A percentile compares a stretch with the other conserved stretches of the same genome.
Evolutionary conservation across 92 coral and sea anemone genomes (phyloP).

Genomic region (Zoanthus gigantus): DNA sequence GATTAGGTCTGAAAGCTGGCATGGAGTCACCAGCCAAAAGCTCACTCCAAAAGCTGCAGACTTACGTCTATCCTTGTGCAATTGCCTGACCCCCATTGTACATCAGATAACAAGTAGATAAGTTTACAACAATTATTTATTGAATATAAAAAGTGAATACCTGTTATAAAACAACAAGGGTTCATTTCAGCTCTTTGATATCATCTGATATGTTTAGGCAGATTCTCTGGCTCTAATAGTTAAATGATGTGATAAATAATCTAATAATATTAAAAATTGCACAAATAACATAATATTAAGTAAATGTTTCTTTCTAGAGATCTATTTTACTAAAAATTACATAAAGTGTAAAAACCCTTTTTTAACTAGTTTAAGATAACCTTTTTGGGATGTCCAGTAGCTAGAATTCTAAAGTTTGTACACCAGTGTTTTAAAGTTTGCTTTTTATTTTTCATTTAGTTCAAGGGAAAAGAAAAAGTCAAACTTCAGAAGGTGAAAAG

Average conservation of each 20-base stretch:
- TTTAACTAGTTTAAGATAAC: not conserved
- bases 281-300: not conserved
- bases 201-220: not conserved
- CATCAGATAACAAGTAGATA: too few relatives aligned
- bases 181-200: not conserved
- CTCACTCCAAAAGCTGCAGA: too few relatives aligned
- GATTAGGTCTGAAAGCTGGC: too few relatives aligned
- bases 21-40: too few relatives aligned
- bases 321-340: not conserved
- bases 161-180: constrained; percentile 2
- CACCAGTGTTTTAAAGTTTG: not conserved
- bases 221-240: constrained; percentile 2
- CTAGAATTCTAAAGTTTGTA: not conserved
- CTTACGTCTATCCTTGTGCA: too few relatives aligned
- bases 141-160: not conserved
- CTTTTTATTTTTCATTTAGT: constrained; percentile 33
- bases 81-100: too few relatives aligned
- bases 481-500: not conserved
- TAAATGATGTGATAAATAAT: not conserved
- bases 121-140: too few relatives aligned
- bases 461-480: constrained; percentile 6
- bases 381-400: not conserved
- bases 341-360: not conserved
- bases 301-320: not conserved
- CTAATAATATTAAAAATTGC: not conserved